Percentiles rank a stretch among this genome's conserved stretches.
These are phyloP conservation scores for Gopherus flavomarginatus DNA, from an alignment of 2,113 vertebrate genomes.

Conservation along the genomic window DNA sequence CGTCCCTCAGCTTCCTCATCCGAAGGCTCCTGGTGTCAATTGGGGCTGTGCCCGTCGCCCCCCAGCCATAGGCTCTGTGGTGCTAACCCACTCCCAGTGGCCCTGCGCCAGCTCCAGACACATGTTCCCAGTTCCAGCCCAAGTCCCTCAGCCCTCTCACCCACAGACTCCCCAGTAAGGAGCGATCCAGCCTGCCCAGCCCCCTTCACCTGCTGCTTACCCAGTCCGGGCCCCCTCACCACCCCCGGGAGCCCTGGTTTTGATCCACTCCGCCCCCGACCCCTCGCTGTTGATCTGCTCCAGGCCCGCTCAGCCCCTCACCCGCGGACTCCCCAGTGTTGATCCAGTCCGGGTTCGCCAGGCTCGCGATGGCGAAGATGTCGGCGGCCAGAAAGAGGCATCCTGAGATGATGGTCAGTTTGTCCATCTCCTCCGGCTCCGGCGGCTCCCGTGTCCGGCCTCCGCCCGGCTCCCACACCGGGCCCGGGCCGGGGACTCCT, in stretches of 20 bases:
- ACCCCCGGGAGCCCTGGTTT: background rate
- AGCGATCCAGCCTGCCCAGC: background rate
- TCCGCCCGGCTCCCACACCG: slow-evolving; percentile 73
- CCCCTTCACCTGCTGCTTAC: background rate
- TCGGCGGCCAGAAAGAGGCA: slow-evolving; percentile 95
- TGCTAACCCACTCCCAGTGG: background rate
- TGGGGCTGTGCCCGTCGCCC: background rate
- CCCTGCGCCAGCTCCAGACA: background rate
- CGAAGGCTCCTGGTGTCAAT: too few relatives aligned
- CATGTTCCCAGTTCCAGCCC: background rate
- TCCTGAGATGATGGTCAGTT: slow-evolving; percentile 96
- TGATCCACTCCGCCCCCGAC: background rate
- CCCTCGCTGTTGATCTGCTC: background rate
- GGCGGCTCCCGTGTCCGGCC: slow-evolving; percentile 74
- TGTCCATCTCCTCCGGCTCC: slow-evolving; percentile 89
- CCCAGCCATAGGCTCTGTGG: background rate
- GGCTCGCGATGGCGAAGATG: slow-evolving; percentile 96
- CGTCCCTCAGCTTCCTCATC: background rate
- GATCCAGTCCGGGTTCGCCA: slow-evolving; percentile 97
- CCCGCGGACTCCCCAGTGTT: slow-evolving; percentile 93
- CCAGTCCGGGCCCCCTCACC: background rate
- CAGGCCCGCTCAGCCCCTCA: slow-evolving; percentile 66
- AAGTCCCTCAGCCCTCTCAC: background rate
- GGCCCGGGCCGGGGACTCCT: slow-evolving; percentile 74
- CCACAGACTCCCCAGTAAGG: background rate